Evolutionary conservation across 1,140 invertebrate genomes (phyloP).

Genomic region (Diabrotica virgifera): DNA sequence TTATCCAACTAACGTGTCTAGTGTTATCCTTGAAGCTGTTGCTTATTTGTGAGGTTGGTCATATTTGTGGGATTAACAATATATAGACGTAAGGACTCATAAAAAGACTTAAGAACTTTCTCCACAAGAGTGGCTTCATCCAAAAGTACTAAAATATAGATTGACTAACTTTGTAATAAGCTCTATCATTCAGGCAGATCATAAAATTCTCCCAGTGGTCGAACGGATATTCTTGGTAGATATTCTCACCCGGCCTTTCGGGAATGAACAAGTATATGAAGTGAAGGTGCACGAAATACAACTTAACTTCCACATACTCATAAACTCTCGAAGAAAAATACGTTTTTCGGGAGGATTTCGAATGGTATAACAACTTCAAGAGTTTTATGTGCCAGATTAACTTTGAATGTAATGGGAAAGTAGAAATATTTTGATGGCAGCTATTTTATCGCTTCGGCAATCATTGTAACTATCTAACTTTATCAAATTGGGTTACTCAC

Average conservation of each 20-base stretch:
- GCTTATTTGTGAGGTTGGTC: not conserved
- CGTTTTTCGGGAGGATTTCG: conserved; percentile 16
- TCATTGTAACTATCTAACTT: not conserved
- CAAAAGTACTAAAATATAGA: conserved; percentile 37
- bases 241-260: conserved; percentile 20
- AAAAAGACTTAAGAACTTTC: not conserved
- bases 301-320: conserved; percentile 22
- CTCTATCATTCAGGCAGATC: conserved; percentile 39
- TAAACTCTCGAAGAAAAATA: conserved; percentile 21
- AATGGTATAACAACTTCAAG: conserved; percentile 18
- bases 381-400: conserved; percentile 23
- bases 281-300: conserved; percentile 17
- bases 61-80: not conserved
- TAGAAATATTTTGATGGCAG: not conserved
- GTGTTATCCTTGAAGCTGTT: no score
- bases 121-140: conserved; percentile 6
- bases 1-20: no score
- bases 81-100: not conserved
- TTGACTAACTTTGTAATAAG: conserved; percentile 41
- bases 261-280: conserved; percentile 25
- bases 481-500: not conserved
- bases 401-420: conserved; percentile 8
- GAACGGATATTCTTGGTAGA: conserved; percentile 27
- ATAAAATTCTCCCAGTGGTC: conserved; percentile 38
- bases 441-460: not conserved